These are phyloP conservation scores for Nannobrachium achirus DNA, from an alignment of 2,113 vertebrate genomes.

Conservation along the genomic window DNA sequence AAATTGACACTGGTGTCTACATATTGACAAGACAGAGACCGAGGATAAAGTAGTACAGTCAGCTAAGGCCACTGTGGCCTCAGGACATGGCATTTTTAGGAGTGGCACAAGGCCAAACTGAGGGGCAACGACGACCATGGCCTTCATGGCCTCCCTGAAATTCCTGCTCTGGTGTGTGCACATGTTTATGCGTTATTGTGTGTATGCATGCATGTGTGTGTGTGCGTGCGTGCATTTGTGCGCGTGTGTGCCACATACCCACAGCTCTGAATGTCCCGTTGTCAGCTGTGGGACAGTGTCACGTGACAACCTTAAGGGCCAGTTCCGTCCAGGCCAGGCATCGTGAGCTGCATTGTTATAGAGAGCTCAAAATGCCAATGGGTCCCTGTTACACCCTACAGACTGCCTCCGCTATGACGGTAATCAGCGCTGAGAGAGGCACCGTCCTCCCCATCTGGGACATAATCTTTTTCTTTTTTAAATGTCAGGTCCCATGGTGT, in stretches of 20 bases:
- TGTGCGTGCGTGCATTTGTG: slow-evolving; percentile 16
- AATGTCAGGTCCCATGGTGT: slow-evolving; percentile 64
- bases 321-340: slow-evolving; percentile 22
- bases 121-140: too few species aligned
- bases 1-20: too few species aligned
- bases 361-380: slow-evolving; percentile 57
- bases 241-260: neutral
- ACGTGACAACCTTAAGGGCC: slow-evolving; percentile 38
- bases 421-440: slow-evolving; percentile 58
- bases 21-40: too few species aligned
- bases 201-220: neutral
- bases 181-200: too few species aligned
- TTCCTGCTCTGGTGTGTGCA: too few species aligned
- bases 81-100: too few species aligned
- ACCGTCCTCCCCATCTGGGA: slow-evolving; percentile 34
- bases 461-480: slow-evolving; percentile 24
- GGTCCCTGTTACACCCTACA: slow-evolving; percentile 48
- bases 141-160: too few species aligned
- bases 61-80: too few species aligned
- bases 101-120: too few species aligned
- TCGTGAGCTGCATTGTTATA: slow-evolving; percentile 40
- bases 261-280: slow-evolving; percentile 5
- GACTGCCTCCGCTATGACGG: slow-evolving; percentile 48
- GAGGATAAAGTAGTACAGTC: too few species aligned
- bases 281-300: slow-evolving; percentile 39